Evolutionary conservation across 2,797 vertebrate species (phyloP).

Genomic region (Jordanella pulchra): DNA sequence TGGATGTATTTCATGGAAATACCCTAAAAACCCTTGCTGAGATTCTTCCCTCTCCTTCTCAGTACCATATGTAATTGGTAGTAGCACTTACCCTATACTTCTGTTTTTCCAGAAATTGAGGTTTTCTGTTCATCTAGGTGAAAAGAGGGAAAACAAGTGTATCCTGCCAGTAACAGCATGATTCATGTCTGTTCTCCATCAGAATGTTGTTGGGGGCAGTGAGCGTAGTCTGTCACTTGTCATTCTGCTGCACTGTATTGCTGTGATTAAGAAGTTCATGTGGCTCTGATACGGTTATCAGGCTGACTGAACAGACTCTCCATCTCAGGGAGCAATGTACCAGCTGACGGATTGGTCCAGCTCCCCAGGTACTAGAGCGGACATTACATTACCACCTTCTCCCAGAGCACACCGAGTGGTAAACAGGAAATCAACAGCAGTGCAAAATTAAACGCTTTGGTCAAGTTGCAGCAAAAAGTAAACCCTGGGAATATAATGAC

Average conservation of each 20-base stretch:
- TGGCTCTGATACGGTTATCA: conserved; percentile 54
- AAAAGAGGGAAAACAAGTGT: conserved; percentile 40
- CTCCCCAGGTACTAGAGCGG: conserved; percentile 53
- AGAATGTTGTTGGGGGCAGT: conserved; percentile 30
- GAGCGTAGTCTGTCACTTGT: conserved; percentile 37
- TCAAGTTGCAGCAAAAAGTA: conserved; percentile 44
- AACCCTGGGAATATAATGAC: conserved; percentile 54
- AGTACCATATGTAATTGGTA: background rate
- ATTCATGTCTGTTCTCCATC: conserved; percentile 28
- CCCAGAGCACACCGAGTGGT: conserved; percentile 35
- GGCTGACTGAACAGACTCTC: conserved; percentile 55
- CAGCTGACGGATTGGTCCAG: conserved; percentile 55
- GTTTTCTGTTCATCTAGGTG: conserved; percentile 27
- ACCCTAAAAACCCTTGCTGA: no score
- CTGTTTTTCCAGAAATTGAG: conserved; percentile 11
- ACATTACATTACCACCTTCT: conserved; percentile 60
- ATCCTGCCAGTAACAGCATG: conserved; percentile 35
- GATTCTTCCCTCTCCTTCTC: background rate
- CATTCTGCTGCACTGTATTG: conserved; percentile 53
- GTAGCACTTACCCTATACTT: background rate
- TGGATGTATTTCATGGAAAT: background rate
- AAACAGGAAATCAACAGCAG: conserved; percentile 50
- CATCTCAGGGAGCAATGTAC: conserved; percentile 39
- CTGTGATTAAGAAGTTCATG: conserved; percentile 57
- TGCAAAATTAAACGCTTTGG: conserved; percentile 53